A percentile compares a stretch with the other conserved stretches of the same genome.
Evolutionary conservation across 2,797 vertebrate species (phyloP).

Genomic region (Pyrrhura leucotis): DNA sequence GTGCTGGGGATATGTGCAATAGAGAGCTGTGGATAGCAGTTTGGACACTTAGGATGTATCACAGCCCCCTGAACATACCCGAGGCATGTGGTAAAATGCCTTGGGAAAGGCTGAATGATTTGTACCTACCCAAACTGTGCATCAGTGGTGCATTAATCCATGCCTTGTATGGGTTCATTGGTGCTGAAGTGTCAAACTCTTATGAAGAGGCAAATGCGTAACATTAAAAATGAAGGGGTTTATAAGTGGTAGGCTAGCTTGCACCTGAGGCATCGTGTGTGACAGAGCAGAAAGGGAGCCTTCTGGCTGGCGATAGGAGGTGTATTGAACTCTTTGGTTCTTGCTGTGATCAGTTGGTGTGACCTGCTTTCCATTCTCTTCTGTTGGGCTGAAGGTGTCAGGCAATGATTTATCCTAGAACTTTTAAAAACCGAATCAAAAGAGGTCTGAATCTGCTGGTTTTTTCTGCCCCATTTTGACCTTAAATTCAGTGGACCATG

Average conservation of each 20-base stretch:
- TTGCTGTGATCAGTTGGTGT: background rate
- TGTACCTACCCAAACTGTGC: background rate
- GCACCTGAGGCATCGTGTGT: background rate
- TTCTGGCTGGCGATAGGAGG: background rate
- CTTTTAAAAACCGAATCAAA: background rate
- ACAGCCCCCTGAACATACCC: background rate
- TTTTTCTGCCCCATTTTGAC: background rate
- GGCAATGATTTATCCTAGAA: background rate
- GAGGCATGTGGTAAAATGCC: background rate
- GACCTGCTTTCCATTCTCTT: background rate
- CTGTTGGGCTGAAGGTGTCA: background rate
- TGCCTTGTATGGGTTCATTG: background rate
- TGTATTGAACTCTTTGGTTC: background rate
- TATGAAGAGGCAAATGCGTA: background rate
- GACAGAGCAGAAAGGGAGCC: background rate
- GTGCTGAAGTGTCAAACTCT: background rate
- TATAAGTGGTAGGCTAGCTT: background rate
- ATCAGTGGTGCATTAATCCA: background rate
- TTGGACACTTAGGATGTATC: accelerated
- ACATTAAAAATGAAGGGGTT: background rate
- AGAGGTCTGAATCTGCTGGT: background rate
- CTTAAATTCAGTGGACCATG: background rate
- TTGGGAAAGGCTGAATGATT: background rate
- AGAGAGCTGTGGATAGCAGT: background rate
- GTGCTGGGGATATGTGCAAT: background rate